Conservation (phyloP, 1,140 invertebrate species). For the Saccostrea echinata region DNA sequence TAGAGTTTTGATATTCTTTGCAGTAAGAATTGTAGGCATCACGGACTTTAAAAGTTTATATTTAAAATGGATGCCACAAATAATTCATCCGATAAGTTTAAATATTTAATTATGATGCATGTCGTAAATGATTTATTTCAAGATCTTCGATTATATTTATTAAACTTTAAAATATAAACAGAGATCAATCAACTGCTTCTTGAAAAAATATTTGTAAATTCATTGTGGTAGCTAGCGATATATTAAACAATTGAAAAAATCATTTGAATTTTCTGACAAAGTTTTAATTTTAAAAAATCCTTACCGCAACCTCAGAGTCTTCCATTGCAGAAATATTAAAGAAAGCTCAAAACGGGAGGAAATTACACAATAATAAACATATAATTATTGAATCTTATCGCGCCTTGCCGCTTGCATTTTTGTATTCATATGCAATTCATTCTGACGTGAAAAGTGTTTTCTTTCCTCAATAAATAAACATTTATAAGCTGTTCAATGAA, state of each 20-base stretch:
- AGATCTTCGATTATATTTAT: no score
- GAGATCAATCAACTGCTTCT: no score
- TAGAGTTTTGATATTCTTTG: no score
- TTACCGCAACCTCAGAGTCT: background rate
- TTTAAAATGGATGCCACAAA: no score
- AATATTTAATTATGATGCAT: no score
- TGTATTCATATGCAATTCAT: background rate
- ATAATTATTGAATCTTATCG: background rate
- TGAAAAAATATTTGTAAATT: background rate
- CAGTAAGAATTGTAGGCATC: no score
- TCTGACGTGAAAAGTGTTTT: slow-evolving; percentile 1
- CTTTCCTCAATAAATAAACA: background rate
- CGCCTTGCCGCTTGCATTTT: background rate
- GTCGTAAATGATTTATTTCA: no score
- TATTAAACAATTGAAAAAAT: background rate
- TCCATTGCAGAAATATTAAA: background rate
- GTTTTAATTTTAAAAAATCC: background rate
- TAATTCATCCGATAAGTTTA: no score
- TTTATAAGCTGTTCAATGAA: slow-evolving; percentile 3
- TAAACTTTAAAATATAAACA: no score
- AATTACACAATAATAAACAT: slow-evolving; percentile 19
- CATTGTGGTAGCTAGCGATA: background rate
- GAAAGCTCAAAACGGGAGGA: background rate
- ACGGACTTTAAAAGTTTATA: no score
- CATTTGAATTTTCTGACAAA: background rate